Conservation (phyloP, 1,140 invertebrate genomes). For the Elymnias hypermnestra region DNA sequence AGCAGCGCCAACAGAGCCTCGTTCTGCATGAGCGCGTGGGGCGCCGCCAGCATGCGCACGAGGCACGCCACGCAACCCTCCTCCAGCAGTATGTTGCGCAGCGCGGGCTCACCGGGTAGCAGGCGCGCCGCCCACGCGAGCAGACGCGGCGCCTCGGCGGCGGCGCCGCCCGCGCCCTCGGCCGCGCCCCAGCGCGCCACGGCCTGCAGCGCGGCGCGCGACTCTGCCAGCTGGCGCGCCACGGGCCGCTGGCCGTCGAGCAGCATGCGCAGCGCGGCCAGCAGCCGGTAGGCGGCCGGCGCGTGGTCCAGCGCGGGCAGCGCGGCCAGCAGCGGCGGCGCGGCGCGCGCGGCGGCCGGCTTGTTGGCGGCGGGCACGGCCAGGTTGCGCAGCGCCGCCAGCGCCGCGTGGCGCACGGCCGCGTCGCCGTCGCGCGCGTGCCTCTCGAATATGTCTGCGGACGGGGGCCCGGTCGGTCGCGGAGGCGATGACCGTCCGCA, state of each 20-base stretch:
- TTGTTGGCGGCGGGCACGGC: slow-evolving; percentile 89
- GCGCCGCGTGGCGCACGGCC: slow-evolving; percentile 89
- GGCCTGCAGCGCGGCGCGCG: slow-evolving; percentile 78
- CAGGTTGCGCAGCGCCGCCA: slow-evolving; percentile 89
- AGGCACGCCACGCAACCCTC: no score
- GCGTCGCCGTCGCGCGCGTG: no score
- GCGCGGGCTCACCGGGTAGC: slow-evolving; percentile 10
- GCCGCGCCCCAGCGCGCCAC: slow-evolving; percentile 87
- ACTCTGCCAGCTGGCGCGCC: slow-evolving; percentile 78
- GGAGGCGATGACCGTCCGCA: no score
- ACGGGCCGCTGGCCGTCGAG: slow-evolving; percentile 70
- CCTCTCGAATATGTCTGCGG: no score
- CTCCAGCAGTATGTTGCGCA: slow-evolving; percentile 16
- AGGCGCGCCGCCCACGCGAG: slow-evolving; percentile 73
- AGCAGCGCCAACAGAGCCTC: no score
- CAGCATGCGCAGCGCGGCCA: slow-evolving; percentile 91
- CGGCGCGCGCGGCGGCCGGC: slow-evolving; percentile 78
- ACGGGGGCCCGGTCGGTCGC: no score
- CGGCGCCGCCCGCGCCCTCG: slow-evolving; percentile 88
- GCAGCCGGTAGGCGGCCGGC: slow-evolving; percentile 90
- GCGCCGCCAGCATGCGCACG: no score
- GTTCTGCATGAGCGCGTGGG: no score
- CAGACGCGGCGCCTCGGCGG: slow-evolving; percentile 89
- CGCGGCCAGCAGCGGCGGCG: slow-evolving; percentile 79
- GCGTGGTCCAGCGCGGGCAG: slow-evolving; percentile 85